Evolutionary conservation across 2,888 invertebrate species (phyloP), one percentile per base, ranked within the genome.

Genomic region (Resseliella maxima): DNA sequence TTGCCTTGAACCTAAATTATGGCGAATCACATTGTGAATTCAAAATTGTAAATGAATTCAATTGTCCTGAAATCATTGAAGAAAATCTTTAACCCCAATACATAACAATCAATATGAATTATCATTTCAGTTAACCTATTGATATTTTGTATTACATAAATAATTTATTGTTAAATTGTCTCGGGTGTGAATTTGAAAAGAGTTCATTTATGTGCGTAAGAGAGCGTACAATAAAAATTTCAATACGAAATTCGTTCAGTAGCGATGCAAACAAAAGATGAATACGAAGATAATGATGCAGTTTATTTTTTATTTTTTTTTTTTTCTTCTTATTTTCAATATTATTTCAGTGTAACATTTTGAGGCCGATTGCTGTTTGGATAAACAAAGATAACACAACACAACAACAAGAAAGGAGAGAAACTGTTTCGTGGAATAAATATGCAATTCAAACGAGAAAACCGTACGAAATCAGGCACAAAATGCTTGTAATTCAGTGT

Each of bases 381-480:
- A 72, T 72, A 72, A 72, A 72, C 72, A 72, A 72, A 72, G 72
- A 72, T 72, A 27, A 72, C n/a, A n/a, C n/a, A n/a, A n/a, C n/a
- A n/a, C n/a, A n/a, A n/a, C n/a, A n/a, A n/a, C n/a, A n/a, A n/a
- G n/a, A n/a, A n/a, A n/a, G n/a, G 15, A 72, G 3, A 72, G 12
- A 18, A 72, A 72, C 1, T 10, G 31, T 6, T 31, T 31, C 72
- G 31, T 15, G 31, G 72, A 72, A 72, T 59, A 59, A 59, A 59
- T 72, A 72, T 72, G 15, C 72, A 31, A 72, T 72, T 72, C 72
- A 72, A 72, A 72, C 72, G 72, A 72, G 31, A n/a, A n/a, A n/a
- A n/a, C n/a, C n/a, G n/a, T n/a, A n/a, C 3, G 35, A 72, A 31
- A 35, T 5, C 1, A 31, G 10, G 50, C 12, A 35, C n/a, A n/a